Base-by-base conservation (phyloP, 2,888 invertebrate species). In the Drosophila neonasuta region DNA sequence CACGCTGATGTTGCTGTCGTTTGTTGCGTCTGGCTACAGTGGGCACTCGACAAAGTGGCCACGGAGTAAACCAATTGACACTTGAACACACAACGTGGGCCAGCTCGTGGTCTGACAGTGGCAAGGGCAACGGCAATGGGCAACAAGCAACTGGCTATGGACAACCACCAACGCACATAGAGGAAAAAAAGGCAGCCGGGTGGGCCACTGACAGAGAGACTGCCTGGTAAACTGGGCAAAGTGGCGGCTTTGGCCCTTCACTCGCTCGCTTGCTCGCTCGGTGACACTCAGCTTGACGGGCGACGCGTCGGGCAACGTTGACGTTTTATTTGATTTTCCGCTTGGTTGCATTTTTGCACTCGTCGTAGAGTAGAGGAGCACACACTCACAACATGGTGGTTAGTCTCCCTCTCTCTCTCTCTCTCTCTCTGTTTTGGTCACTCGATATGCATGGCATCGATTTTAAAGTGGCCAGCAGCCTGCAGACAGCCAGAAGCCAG, bases 251-350 rank as follows among this genome's bases (percentile, higher is more conserved):
- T 73, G 64, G 55, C 61, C 74, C 61, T 61, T 62, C 60, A 65
- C 48, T 60, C 56, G 20, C 34, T 15, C n/a, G 34, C 34, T 34
- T 2, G 34, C 34, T n/a, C n/a, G n/a, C 5, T 24, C 54, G 34
- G 59, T 65, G 71, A 71, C 74, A 73, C 65, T 65, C 64, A 57
- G 74, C 59, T 61, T 64, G 63, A 66, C 59, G 72, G 63, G 65
- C 48, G 56, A 57, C 42, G 62, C 64, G 64, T 56, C 66, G 66
- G 67, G 54, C 44, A 60, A 69, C 74, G 80, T 74, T 87, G 80
- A 82, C 83, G 86, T 83, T 83, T 86, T 83, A 87, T 87, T 88
- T 88, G 88, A 87, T 87, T 87, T 87, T 84, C 80, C 84, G 88
- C 86, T 77, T 80, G 71, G 84, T 51, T 86, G 86, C 76, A 65